phyloP scores from a whole-genome alignment of 1,140 invertebrate genomes.

The Aplysia californica region DNA sequence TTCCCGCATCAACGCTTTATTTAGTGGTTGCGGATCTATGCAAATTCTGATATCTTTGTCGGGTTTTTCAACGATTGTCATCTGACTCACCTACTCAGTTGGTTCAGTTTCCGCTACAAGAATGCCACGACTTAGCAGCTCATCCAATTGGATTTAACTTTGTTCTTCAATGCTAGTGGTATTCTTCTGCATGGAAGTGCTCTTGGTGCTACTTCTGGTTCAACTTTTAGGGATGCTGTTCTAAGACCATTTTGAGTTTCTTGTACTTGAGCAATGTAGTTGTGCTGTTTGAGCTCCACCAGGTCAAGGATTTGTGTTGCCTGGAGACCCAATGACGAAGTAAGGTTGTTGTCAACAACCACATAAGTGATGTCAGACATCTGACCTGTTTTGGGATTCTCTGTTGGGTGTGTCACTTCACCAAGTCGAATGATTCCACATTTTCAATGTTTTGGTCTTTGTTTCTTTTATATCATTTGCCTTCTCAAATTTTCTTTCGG shows the following conservation, averaged over 20 bases:
- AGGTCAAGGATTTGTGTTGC: neutral
- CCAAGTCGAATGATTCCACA: neutral
- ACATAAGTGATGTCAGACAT: neutral
- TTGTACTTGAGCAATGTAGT: neutral
- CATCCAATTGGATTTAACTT: neutral
- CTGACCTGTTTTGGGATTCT: neutral
- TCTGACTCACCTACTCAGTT: slow-evolving; percentile 26
- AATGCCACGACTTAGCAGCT: slow-evolving; percentile 32
- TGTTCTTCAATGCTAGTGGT: neutral
- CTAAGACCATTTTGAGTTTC: neutral
- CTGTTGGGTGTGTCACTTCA: neutral
- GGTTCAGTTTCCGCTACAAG: slow-evolving; percentile 51
- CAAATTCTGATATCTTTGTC: slow-evolving; percentile 20
- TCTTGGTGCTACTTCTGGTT: too few species aligned
- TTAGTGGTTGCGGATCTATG: slow-evolving; percentile 21
- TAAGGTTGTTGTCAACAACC: neutral
- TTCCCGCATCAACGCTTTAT: slow-evolving; percentile 1
- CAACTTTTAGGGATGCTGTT: neutral
- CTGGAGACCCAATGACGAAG: neutral
- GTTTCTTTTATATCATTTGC: neutral
- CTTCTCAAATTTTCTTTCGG: too few species aligned
- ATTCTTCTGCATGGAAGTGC: neutral
- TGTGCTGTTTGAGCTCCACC: neutral
- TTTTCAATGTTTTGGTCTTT: neutral
- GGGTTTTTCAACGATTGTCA: slow-evolving; percentile 25